phyloP scores from a whole-genome alignment of 2,797 vertebrate genomes.

The Phataginus tetradactyla region DNA sequence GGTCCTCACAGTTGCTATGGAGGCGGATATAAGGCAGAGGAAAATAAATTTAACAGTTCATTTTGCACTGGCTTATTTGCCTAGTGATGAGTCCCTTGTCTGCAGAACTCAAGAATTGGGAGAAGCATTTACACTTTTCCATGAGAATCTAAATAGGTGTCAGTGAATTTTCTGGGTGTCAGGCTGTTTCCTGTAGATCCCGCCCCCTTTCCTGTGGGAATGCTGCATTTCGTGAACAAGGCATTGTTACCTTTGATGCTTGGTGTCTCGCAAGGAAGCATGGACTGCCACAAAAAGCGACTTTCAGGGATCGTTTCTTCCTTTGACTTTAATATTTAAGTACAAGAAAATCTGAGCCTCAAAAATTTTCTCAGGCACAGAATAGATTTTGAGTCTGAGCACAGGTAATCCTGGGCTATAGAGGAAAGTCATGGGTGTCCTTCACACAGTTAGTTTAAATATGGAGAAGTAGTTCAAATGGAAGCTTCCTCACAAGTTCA shows the following conservation, averaged over 20 bases:
- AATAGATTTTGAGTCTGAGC: not conserved
- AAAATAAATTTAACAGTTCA: not conserved
- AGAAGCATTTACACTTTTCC: not conserved
- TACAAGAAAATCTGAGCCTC: not conserved
- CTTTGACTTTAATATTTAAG: not conserved
- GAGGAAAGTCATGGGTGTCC: not conserved
- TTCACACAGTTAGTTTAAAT: not conserved
- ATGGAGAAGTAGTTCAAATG: not conserved
- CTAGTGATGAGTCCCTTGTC: not conserved
- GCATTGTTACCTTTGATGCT: not conserved
- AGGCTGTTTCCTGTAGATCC: not conserved
- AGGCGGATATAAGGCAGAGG: not conserved
- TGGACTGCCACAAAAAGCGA: not conserved
- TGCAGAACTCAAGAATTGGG: not conserved
- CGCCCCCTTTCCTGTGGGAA: not conserved
- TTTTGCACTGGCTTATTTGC: not conserved
- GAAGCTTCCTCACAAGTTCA: not conserved
- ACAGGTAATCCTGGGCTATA: not conserved
- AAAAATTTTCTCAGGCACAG: not conserved
- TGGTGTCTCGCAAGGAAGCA: fast-evolving
- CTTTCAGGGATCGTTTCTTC: not conserved
- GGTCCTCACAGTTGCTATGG: not conserved
- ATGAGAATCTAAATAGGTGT: fast-evolving
- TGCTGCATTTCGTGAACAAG: no score
- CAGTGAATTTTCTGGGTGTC: not conserved